Evolutionary conservation across 1,140 invertebrate species (phyloP).

Genomic region (Eriocheir sinensis): DNA sequence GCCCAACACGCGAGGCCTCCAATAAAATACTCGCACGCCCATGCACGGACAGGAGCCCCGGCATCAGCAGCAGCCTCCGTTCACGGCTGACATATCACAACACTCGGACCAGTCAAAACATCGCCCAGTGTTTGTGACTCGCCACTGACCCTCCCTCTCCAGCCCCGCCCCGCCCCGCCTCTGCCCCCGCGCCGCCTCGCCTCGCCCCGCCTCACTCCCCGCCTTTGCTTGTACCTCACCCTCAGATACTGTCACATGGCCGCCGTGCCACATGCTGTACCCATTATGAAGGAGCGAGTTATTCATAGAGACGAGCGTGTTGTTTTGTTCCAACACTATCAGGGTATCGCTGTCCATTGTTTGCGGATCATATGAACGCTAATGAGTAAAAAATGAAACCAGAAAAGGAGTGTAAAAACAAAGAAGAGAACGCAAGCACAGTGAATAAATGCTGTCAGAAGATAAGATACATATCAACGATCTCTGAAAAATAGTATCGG

Average conservation of each 20-base stretch:
- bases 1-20: too few species aligned
- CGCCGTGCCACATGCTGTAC: not conserved
- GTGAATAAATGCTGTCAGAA: not conserved
- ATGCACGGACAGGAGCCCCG: not conserved
- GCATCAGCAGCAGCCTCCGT: too few species aligned
- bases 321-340: too few species aligned
- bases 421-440: not conserved
- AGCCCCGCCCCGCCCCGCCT: not conserved
- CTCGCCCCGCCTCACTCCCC: not conserved
- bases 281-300: not conserved
- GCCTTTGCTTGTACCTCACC: not conserved
- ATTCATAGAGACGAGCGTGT: too few species aligned
- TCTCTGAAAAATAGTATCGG: not conserved
- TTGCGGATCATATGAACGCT: too few species aligned
- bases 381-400: too few species aligned
- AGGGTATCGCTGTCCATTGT: too few species aligned
- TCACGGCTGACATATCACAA: slow-evolving; percentile 40
- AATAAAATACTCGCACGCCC: not conserved
- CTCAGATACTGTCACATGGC: not conserved
- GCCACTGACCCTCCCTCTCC: slow-evolving; percentile 28
- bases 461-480: not conserved
- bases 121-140: slow-evolving; percentile 26
- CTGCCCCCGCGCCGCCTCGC: not conserved
- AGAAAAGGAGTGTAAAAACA: not conserved
- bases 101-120: slow-evolving; percentile 55